Evolutionary conservation across 2,113 vertebrate genomes (phyloP), one percentile per base, ranked within the genome.

Genomic region (Pterocles gutturalis): DNA sequence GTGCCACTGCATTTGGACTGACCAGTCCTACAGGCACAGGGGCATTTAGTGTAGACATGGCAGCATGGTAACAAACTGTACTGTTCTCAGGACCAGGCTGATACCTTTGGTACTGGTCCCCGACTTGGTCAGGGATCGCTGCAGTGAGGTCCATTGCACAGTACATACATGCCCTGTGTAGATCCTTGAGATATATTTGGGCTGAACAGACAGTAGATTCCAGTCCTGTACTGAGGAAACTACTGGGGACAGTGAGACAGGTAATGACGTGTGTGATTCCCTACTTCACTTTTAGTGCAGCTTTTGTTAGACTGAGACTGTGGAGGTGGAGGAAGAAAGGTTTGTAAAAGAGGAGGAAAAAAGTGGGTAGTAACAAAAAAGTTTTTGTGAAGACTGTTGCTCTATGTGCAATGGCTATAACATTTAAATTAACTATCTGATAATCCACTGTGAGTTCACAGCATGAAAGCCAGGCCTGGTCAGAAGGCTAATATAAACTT

Each of bases 11-110:
- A 2, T 48, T 48, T 2, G 1, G 21, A 13, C 46, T 43, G 25
- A 12, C 36, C 8, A 11, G 62, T 31, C 41, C 60, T 46, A 14
- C 15, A 19, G 48, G 61, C 22, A 21, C 0, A 1, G 22, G 43
- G 49, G 21, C 21, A 2, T 34, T 65, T 53, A 48, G 29, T 0
- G 0, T 49, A 58, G 76, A 14, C 4, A 2, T 1, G 38, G 49
- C 60, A 76, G 62, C 36, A 14, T 0, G 9, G 41, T 51, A 9
- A 43, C 10, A 2, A 17, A 6, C 19, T 5, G 18, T 8, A 8
- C 46, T 11, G 10, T 20, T 79, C n/a, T 21, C 31, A 31, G 49
- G 53, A 43, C 67, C 26, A 18, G 43, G 45, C 65, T 66, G 4
- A 31, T 13, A 41, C 58, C n/a, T 79, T n/a, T 28, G 21, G 29